Evolutionary conservation across 2,113 vertebrate genomes (phyloP).

Genomic region (Clarias gariepinus): DNA sequence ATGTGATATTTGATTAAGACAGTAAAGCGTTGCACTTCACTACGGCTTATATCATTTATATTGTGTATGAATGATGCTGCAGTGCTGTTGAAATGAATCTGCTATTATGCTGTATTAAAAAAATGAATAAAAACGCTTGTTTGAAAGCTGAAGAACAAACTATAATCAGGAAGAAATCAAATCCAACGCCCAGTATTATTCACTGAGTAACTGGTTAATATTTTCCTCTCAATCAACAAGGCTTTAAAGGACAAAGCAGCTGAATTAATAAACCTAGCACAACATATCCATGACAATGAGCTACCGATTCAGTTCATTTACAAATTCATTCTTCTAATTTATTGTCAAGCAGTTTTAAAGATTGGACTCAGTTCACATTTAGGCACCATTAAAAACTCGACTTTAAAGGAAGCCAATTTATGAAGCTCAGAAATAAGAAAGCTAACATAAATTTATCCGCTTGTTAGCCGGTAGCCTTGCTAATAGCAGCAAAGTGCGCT

Average conservation of each 20-base stretch:
- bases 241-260: slow-evolving; percentile 30
- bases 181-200: not conserved
- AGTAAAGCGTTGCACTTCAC: not conserved
- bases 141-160: not conserved
- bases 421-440: not conserved
- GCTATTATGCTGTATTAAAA: not conserved
- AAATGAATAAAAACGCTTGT: not conserved
- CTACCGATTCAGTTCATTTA: not conserved
- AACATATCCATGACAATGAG: slow-evolving; percentile 18
- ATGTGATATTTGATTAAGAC: not conserved
- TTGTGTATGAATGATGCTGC: not conserved
- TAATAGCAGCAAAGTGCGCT: slow-evolving; percentile 18
- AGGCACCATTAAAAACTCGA: not conserved
- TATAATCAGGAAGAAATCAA: not conserved
- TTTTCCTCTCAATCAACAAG: not conserved
- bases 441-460: slow-evolving; percentile 3
- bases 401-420: not conserved
- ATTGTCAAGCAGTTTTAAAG: not conserved
- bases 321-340: not conserved
- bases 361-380: not conserved
- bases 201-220: not conserved
- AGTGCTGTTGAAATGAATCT: not conserved
- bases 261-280: slow-evolving; percentile 13
- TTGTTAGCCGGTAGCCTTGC: slow-evolving; percentile 37
- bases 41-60: not conserved